phyloP scores from a whole-genome alignment of 2,888 invertebrate species.

The Seira ritae region DNA sequence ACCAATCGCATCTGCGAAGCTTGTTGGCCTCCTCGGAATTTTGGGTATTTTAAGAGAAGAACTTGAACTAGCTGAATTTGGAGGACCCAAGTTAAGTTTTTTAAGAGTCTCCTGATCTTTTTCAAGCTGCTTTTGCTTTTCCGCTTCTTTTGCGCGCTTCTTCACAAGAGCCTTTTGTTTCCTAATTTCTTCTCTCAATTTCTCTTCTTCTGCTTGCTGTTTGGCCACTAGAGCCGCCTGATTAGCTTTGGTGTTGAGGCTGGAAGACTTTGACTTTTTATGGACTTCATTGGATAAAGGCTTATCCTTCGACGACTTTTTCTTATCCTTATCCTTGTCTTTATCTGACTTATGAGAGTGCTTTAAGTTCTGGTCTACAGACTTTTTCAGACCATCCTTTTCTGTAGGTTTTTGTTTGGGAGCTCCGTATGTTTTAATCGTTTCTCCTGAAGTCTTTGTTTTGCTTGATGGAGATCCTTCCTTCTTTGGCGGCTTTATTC shows the following conservation, averaged over 20 bases:
- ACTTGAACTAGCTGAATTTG: constrained; percentile 18
- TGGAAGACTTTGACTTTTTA: constrained; percentile 48
- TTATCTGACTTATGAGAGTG: constrained; percentile 18
- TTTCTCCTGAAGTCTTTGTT: constrained; percentile 36
- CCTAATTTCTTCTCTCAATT: constrained; percentile 71
- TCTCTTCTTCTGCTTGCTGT: constrained; percentile 73
- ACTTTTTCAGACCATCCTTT: constrained; percentile 38
- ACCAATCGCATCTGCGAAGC: constrained; percentile 70
- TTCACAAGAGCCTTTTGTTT: constrained; percentile 75
- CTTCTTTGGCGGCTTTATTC: constrained; percentile 48
- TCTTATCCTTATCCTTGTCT: constrained; percentile 44
- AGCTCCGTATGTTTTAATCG: constrained; percentile 27
- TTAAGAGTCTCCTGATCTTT: constrained; percentile 83
- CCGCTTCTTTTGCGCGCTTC: constrained; percentile 75
- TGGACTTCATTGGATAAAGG: constrained; percentile 2
- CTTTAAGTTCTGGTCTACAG: constrained; percentile 47
- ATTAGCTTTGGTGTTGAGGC: constrained; percentile 24
- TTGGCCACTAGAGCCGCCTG: constrained; percentile 57
- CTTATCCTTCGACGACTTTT: constrained; percentile 64
- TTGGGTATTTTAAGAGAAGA: constrained; percentile 67
- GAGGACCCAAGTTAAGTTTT: constrained; percentile 62
- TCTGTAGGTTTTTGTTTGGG: constrained; percentile 75
- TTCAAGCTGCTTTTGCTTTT: constrained; percentile 76
- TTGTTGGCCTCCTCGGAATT: constrained; percentile 69
- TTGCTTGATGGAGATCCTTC: constrained; percentile 51